Evolutionary conservation across 2,797 vertebrate species (phyloP).

Genomic region (Cercopithecus neglectus): DNA sequence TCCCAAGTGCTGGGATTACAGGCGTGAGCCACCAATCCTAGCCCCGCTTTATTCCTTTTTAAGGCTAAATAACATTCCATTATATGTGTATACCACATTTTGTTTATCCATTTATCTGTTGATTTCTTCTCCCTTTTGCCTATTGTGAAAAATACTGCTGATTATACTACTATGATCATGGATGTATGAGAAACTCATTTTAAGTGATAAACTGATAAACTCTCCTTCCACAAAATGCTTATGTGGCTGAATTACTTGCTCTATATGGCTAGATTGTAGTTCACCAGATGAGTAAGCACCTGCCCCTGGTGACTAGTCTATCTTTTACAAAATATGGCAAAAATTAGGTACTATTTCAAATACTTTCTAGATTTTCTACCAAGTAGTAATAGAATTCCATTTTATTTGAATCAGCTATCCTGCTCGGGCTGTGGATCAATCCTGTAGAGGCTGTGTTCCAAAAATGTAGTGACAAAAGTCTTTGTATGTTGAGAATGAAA

Average conservation of each 20-base stretch:
- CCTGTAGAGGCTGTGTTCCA: neutral
- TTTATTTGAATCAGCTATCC: slow-evolving; percentile 18
- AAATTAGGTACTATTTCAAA: neutral
- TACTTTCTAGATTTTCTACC: neutral
- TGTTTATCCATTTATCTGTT: neutral
- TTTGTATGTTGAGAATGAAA: neutral
- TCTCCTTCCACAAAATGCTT: neutral
- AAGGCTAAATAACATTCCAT: neutral
- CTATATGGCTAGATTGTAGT: neutral
- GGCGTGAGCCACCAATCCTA: no score
- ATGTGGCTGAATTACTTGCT: slow-evolving; percentile 7
- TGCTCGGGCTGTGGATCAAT: neutral
- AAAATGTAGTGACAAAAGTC: slow-evolving; percentile 12
- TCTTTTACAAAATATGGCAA: slow-evolving; percentile 14
- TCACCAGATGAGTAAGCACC: neutral
- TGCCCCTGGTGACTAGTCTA: neutral
- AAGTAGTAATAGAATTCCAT: slow-evolving; percentile 6
- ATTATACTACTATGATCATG: neutral
- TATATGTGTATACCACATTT: neutral
- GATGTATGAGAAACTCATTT: neutral
- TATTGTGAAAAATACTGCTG: neutral
- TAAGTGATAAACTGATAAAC: neutral
- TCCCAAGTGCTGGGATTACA: no score
- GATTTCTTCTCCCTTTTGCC: neutral
- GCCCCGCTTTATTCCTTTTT: neutral